phyloP scores from a whole-genome alignment of 2,888 invertebrate genomes.

The Xiphydria camelus region DNA sequence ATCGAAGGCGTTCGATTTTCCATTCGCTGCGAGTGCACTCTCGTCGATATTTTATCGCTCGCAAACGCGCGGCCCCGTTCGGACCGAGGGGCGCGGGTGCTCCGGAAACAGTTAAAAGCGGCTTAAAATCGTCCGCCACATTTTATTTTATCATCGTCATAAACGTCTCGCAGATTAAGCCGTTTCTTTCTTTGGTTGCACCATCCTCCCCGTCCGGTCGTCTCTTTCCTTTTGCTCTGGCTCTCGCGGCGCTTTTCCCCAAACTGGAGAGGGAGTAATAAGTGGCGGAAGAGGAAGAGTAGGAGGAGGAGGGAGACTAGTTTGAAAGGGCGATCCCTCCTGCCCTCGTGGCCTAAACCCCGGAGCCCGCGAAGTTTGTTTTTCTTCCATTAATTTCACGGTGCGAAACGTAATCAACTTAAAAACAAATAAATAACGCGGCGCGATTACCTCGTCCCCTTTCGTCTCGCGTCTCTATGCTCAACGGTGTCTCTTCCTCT shows the following conservation, averaged over 20 bases:
- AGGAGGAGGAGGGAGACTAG: too few relatives aligned
- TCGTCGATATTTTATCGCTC: too few relatives aligned
- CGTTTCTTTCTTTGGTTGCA: slow-evolving; percentile 8
- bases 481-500: too few relatives aligned
- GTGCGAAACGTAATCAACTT: slow-evolving; percentile 18
- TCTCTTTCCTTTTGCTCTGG: not conserved
- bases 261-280: too few relatives aligned
- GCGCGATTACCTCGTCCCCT: not conserved
- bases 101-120: slow-evolving; percentile 24
- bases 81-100: slow-evolving; percentile 11
- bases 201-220: not conserved
- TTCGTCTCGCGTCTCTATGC: too few relatives aligned
- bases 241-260: not conserved
- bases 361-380: not conserved
- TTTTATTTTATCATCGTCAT: slow-evolving; percentile 29
- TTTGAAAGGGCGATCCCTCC: too few relatives aligned
- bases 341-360: too few relatives aligned
- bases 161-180: slow-evolving; percentile 25
- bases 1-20: too few relatives aligned
- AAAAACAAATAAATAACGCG: slow-evolving; percentile 34
- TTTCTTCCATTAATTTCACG: slow-evolving; percentile 19
- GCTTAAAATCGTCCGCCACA: slow-evolving; percentile 23
- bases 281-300: too few relatives aligned
- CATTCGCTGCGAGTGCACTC: too few relatives aligned
- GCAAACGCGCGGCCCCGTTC: slow-evolving; percentile 24